Evolutionary conservation across 2,113 vertebrate species (phyloP).

Genomic region (Papio anubis): DNA sequence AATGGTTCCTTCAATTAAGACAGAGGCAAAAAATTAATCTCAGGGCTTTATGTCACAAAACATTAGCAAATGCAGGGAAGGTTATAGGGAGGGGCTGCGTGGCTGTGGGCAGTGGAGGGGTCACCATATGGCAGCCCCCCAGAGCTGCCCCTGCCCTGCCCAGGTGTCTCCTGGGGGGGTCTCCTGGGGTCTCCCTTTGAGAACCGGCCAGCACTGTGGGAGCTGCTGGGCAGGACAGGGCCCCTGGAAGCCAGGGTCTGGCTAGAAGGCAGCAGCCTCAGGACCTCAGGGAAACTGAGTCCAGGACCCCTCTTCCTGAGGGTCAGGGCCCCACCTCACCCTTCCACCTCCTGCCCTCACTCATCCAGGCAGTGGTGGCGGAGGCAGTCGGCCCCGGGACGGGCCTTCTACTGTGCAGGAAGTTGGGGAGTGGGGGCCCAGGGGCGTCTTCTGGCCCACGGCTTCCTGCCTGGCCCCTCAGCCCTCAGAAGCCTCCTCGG

Average conservation of each 20-base stretch:
- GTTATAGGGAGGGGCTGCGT: conserved; percentile 33
- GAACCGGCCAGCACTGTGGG: background rate
- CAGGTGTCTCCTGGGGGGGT: background rate
- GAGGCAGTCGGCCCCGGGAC: background rate
- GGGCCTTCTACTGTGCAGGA: background rate
- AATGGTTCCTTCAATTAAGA: conserved; percentile 88
- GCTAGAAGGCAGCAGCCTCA: background rate
- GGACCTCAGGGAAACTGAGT: background rate
- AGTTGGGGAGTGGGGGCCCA: background rate
- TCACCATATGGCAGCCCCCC: conserved; percentile 58
- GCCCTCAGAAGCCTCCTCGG: background rate
- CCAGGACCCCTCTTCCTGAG: background rate
- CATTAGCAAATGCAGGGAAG: conserved; percentile 80
- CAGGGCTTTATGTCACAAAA: conserved; percentile 86
- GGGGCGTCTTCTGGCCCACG: background rate
- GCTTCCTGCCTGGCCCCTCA: background rate
- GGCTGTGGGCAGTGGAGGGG: background rate
- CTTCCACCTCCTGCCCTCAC: background rate
- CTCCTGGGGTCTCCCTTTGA: background rate
- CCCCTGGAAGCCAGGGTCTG: background rate
- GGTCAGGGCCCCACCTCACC: background rate
- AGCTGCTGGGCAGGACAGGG: background rate
- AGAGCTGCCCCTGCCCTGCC: background rate
- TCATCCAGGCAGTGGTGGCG: background rate
- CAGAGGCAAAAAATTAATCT: conserved; percentile 83